These are phyloP conservation scores for Phania funesta DNA, from an alignment of 2,888 invertebrate species.

Conservation along the genomic window DNA sequence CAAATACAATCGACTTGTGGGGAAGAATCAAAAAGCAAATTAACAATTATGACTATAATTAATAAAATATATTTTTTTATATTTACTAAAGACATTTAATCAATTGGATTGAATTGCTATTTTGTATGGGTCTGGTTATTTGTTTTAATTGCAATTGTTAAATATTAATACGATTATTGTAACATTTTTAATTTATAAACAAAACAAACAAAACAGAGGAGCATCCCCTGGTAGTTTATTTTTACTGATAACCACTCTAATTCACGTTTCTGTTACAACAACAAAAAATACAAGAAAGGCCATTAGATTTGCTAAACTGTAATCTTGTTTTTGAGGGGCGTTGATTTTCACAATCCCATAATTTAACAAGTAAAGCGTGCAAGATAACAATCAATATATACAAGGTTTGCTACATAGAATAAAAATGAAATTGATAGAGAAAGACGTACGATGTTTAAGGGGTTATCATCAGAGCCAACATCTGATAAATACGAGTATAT, in stretches of 20 bases:
- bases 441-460: background rate
- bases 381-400: constrained; percentile 10
- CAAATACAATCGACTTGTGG: background rate
- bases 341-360: constrained; percentile 15
- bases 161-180: background rate
- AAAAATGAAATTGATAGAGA: constrained; percentile 6
- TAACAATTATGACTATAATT: constrained; percentile 2
- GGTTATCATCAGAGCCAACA: constrained; percentile 25
- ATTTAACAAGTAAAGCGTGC: constrained; percentile 16
- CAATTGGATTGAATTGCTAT: background rate
- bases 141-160: constrained; percentile 1
- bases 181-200: background rate
- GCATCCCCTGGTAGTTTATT: constrained; percentile 4
- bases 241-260: constrained; percentile 19
- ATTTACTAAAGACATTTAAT: constrained; percentile 25
- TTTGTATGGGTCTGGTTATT: background rate
- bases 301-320: constrained; percentile 1
- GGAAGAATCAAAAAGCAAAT: constrained; percentile 11
- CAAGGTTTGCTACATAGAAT: background rate
- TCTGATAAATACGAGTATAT: constrained; percentile 5
- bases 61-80: constrained; percentile 3
- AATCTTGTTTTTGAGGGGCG: constrained; percentile 49
- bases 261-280: constrained; percentile 26
- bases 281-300: background rate
- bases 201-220: background rate